Conservation (phyloP, 2,888 invertebrate species). For the Ophonus ardosiacus region DNA sequence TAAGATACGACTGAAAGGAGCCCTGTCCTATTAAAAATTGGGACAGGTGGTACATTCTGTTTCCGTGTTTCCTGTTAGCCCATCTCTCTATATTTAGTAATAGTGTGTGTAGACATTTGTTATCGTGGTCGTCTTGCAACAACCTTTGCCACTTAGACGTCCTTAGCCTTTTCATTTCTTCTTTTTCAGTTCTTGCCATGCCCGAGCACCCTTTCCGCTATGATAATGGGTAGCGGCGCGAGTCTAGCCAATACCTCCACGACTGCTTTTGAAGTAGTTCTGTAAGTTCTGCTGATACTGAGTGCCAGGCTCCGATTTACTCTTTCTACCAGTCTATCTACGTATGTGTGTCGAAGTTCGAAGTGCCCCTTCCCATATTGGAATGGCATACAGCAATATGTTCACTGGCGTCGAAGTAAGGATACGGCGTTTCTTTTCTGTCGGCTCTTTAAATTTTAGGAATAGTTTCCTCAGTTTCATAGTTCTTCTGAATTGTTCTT, state of each 20-base stretch:
- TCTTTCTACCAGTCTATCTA: not conserved
- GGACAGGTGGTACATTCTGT: too few species aligned
- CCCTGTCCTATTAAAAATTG: too few species aligned
- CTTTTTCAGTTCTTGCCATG: not conserved
- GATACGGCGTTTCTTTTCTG: not conserved
- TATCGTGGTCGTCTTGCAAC: too few species aligned
- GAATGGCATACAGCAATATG: not conserved
- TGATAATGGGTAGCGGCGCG: not conserved
- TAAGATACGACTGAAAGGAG: too few species aligned
- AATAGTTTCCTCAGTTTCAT: not conserved
- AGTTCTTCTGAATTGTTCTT: not conserved
- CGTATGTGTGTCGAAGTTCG: not conserved
- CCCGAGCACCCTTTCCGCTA: not conserved
- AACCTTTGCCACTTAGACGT: too few species aligned
- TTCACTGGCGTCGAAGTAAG: not conserved
- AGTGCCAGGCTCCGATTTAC: not conserved
- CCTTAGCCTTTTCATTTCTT: not conserved
- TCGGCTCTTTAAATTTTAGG: not conserved
- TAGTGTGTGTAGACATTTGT: too few species aligned
- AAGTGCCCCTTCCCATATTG: not conserved
- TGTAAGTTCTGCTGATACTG: not conserved
- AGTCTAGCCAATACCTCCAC: not conserved
- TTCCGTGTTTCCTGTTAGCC: too few species aligned
- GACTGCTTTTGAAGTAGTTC: not conserved
- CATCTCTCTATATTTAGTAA: too few species aligned